Conservation (phyloP, 2,797 vertebrate species). For the Calcarius lapponicus region DNA sequence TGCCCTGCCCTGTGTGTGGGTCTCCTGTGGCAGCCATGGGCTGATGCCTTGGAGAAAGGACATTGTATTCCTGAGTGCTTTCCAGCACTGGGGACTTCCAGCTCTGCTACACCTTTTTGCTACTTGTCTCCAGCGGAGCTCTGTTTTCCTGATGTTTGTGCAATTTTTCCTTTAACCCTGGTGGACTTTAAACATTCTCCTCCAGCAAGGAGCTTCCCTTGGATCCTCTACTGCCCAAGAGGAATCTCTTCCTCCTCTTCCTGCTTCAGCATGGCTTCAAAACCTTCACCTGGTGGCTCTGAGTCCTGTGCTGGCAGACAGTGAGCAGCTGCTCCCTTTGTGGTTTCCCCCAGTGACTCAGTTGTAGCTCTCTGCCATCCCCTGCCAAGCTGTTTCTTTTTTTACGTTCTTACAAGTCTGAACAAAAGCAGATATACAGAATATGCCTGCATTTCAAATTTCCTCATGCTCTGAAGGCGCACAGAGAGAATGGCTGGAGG, state of each 20-base stretch:
- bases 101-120: neutral
- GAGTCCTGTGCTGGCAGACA: neutral
- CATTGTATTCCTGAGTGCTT: neutral
- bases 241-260: neutral
- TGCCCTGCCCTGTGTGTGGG: fast-evolving
- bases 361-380: neutral
- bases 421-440: neutral
- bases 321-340: neutral
- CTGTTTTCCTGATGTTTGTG: neutral
- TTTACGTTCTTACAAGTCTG: neutral
- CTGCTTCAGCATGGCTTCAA: neutral
- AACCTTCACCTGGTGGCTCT: neutral
- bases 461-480: neutral
- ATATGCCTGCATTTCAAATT: neutral
- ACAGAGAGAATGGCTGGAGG: neutral
- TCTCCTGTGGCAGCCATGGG: neutral
- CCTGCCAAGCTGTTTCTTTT: neutral
- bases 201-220: neutral
- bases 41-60: neutral
- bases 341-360: neutral
- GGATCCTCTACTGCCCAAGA: neutral
- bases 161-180: neutral
- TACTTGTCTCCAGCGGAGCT: neutral
- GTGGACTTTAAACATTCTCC: neutral
- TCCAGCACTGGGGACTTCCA: neutral